Base-by-base conservation (phyloP, 2,888 invertebrate genomes). In the Cenopis cana region DNA sequence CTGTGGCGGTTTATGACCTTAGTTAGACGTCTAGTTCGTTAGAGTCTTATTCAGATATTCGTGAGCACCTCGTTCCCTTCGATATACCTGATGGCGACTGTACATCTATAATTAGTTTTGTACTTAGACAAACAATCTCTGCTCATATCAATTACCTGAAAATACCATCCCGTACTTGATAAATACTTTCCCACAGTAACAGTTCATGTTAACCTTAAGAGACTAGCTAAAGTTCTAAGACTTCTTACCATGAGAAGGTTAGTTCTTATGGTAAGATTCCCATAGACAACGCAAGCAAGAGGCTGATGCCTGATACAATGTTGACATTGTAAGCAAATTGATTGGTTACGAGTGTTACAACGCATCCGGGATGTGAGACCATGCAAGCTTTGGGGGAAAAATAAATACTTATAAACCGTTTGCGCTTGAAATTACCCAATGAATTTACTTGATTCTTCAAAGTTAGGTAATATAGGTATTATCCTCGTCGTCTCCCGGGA, bases 291-390 rank as follows among this genome's bases (percentile, higher is more conserved):
- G 18, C 46, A 17, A n/a, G 55, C 41, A n/a, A n/a, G n/a, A n/a
- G n/a, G n/a, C n/a, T n/a, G n/a, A n/a, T n/a, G n/a, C n/a, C n/a
- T 49, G 9, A 14, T 55, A 71, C 61, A 71, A 67, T 67, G 55
- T 33, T 55, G 46, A 67, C 55, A 61, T 61, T 71, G 71, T 67
- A 4, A 17, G 36, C 17, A 54, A 67, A 67, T 71, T 61, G 60
- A 71, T 71, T 38, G 24, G 61, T 29, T 36, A n/a, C n/a, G n/a
- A n/a, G n/a, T n/a, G n/a, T n/a, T n/a, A 29, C 50, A 50, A 36
- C 14, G 41, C 67, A 61, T 71, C 71, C 71, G 66, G 71, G 71
- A 67, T 67, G 18, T 3, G 24, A 57, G 65, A 61, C 66, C 67
- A 71, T 66, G 49, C 61, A 18, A 14, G 36, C 20, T 55, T 20